Evolutionary conservation across 2,888 invertebrate species (phyloP).

Genomic region (Cacoxenus indagator): DNA sequence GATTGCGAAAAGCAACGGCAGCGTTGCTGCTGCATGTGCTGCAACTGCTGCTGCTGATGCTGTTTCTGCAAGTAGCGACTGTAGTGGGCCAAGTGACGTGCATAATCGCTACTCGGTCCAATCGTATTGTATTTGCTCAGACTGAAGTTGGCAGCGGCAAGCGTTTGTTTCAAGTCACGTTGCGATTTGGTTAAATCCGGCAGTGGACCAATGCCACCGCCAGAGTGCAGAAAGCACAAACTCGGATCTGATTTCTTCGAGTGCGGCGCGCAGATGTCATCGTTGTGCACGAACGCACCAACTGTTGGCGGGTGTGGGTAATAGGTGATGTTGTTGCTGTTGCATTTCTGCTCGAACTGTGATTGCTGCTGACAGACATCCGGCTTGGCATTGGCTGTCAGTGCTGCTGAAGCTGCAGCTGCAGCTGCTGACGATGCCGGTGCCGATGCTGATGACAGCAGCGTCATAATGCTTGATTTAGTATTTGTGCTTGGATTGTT

Average conservation of each 20-base stretch:
- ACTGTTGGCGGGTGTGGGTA: constrained; percentile 44
- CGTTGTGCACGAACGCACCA: constrained; percentile 47
- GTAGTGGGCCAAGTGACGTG: constrained; percentile 65
- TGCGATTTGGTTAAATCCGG: constrained; percentile 33
- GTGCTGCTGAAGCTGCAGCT: constrained; percentile 47
- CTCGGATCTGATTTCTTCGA: constrained; percentile 62
- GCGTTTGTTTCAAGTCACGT: constrained; percentile 39
- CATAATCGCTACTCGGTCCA: constrained; percentile 69
- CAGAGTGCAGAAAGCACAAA: constrained; percentile 55
- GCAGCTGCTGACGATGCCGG: too few species aligned
- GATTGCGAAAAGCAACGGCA: constrained; percentile 70
- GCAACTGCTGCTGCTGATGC: constrained; percentile 60
- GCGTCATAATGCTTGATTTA: constrained; percentile 28
- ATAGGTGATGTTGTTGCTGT: constrained; percentile 37
- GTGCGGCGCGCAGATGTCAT: constrained; percentile 61
- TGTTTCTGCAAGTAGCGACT: constrained; percentile 62
- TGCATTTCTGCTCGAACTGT: constrained; percentile 26
- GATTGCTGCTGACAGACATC: constrained; percentile 46
- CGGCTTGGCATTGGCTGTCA: constrained; percentile 43
- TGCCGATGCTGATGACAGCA: constrained; percentile 52
- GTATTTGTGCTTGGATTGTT: constrained; percentile 30
- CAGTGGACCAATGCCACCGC: constrained; percentile 20
- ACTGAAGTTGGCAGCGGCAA: constrained; percentile 24
- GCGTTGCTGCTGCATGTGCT: constrained; percentile 60
- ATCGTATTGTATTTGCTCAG: constrained; percentile 70